Base-by-base conservation (phyloP, 2,888 invertebrate species). In the Chrysodeixis includens region DNA sequence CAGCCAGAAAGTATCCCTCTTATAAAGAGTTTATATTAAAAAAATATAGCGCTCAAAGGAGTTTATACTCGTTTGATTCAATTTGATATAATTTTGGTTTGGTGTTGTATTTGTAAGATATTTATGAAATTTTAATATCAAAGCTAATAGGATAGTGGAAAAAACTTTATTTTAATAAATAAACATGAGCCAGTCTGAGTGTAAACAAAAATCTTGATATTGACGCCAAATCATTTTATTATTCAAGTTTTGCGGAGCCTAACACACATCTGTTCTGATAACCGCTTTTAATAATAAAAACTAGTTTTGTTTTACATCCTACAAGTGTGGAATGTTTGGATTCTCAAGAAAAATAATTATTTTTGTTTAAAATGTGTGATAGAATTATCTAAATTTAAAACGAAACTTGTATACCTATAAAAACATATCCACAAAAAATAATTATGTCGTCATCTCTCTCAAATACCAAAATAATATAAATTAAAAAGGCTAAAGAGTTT, bases 71-170 rank as follows among this genome's bases (percentile, higher is more conserved):
- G n/a, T n/a, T n/a, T n/a, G n/a, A n/a, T n/a, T n/a, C n/a, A n/a
- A n/a, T n/a, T 26, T 26, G 26, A 4, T 26, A 26, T 26, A 4
- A 4, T 26, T 2, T 26, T 26, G 26, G 6, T 26, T 26, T 26
- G 22, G 9, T 10, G 40, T 12, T 56, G 44, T 40, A 44, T 20
- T 32, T 30, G n/a, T 2, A 26, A 26, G 26, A 26, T 30, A 12
- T 46, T 57, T 12, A 49, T 49, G 57, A 20, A n/a, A 40, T 56
- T 12, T 4, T 35, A 46, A 9, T 8, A 20, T 20, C 4, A 49
- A 49, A 49, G 18, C 12, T 52, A 52, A 52, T 30, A 3, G 46
- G 4, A 54, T 54, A n/a, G n/a, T 54, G 30, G 54, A n/a, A 40
- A 35, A 14, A n/a, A 32, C 14, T 54, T 54, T 54, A 30, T 30